Evolutionary conservation across 2,113 vertebrate genomes (phyloP).

Genomic region (Oplegnathus fasciatus): DNA sequence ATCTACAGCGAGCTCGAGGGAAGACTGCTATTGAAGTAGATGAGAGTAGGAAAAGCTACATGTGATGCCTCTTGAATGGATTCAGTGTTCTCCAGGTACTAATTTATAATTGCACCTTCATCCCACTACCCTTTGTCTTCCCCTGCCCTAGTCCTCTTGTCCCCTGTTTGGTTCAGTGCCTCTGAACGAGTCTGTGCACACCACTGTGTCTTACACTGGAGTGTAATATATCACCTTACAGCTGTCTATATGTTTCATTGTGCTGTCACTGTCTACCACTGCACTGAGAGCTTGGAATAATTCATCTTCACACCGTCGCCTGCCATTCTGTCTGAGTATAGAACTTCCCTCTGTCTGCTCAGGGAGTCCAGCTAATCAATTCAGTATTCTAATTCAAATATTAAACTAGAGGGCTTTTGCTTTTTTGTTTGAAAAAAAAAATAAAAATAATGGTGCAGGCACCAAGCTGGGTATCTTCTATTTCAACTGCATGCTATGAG

Average conservation of each 20-base stretch:
- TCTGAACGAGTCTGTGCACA: not conserved
- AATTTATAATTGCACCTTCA: not conserved
- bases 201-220: not conserved
- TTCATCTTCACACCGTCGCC: slow-evolving; percentile 28
- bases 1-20: too few relatives aligned
- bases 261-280: not conserved
- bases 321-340: not conserved
- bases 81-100: not conserved
- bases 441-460: not conserved
- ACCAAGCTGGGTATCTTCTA: not conserved
- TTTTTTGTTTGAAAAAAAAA: not conserved
- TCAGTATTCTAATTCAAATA: slow-evolving; percentile 4
- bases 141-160: not conserved
- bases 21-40: too few relatives aligned
- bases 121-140: not conserved
- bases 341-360: not conserved
- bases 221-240: slow-evolving; percentile 2
- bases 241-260: not conserved
- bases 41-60: too few relatives aligned
- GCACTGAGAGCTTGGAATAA: slow-evolving; percentile 4
- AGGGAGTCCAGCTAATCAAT: not conserved
- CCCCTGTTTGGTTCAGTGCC: not conserved
- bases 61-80: too few relatives aligned
- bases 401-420: not conserved
- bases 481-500: not conserved